phyloP scores from a whole-genome alignment of 2,797 vertebrate species.

The Ceyx erithaca region DNA sequence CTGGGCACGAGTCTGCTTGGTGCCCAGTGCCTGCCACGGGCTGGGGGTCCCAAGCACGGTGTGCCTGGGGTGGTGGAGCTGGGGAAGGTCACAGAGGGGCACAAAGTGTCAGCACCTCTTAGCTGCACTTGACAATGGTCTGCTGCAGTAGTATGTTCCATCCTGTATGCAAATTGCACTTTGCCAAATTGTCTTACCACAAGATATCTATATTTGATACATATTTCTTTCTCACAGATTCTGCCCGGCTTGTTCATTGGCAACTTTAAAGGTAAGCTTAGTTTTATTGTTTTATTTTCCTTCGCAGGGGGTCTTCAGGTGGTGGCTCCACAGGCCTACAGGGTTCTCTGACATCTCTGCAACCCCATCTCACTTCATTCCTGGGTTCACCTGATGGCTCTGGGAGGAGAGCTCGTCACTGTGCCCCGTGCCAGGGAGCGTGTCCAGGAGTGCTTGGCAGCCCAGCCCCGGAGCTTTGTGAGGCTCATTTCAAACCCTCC shows the following conservation, averaged over 20 bases:
- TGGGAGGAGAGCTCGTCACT: too few species aligned
- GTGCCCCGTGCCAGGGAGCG: not conserved
- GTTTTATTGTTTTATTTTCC: not conserved
- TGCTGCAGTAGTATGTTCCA: constrained; percentile 64
- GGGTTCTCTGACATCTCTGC: not conserved
- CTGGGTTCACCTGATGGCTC: not conserved
- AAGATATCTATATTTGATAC: constrained; percentile 68
- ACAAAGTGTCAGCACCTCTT: not conserved
- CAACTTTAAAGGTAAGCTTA: constrained; percentile 91
- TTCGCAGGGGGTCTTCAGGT: not conserved
- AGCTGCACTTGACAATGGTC: constrained; percentile 12
- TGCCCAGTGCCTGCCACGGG: not conserved
- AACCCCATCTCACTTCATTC: not conserved
- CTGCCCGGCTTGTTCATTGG: constrained; percentile 94
- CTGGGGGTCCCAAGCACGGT: rapidly evolving
- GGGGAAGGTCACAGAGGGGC: not conserved
- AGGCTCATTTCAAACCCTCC: constrained; percentile 59
- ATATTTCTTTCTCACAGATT: constrained; percentile 84
- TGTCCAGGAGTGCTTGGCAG: constrained; percentile 10
- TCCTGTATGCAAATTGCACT: constrained; percentile 63
- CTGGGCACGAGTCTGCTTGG: not conserved
- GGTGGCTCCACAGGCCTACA: not conserved
- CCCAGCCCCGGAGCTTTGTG: not conserved
- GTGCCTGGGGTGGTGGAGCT: not conserved
- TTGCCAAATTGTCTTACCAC: constrained; percentile 47